Conservation (phyloP, 2,113 vertebrate genomes). For the Cyphomyrus plagiostoma region DNA sequence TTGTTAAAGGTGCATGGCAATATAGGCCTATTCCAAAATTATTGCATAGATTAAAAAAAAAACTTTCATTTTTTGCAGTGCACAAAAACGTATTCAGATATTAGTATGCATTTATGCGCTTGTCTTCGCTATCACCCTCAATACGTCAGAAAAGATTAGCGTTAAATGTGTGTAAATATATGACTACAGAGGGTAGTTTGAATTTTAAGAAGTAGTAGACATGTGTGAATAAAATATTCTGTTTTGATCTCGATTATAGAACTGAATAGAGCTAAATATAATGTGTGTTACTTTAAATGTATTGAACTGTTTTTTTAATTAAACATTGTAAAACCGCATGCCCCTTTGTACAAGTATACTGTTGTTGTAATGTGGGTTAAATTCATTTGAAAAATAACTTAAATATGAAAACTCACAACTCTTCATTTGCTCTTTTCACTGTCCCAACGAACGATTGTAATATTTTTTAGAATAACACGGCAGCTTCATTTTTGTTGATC, state of each 20-base stretch:
- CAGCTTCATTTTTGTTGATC: not conserved
- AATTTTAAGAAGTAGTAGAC: not conserved
- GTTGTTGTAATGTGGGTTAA: not conserved
- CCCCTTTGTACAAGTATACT: not conserved
- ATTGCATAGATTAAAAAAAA: not conserved
- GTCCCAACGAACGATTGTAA: not conserved
- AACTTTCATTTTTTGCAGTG: not conserved
- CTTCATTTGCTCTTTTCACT: not conserved
- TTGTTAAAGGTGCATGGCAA: not conserved
- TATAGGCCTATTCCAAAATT: not conserved
- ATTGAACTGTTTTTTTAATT: not conserved
- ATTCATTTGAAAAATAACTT: not conserved
- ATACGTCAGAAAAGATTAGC: constrained; percentile 74
- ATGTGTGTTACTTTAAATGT: not conserved
- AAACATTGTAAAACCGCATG: not conserved
- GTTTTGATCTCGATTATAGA: constrained; percentile 1
- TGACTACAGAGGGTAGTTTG: not conserved
- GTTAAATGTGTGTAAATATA: constrained; percentile 58
- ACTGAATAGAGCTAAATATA: not conserved
- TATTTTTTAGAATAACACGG: not conserved
- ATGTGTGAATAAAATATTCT: constrained; percentile 1
- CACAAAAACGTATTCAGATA: not conserved
- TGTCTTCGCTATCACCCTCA: constrained; percentile 62
- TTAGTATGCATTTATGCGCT: constrained; percentile 1
- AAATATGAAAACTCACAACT: not conserved